These are phyloP conservation scores for Seriola aureovittata DNA, from an alignment of 2,113 vertebrate species.

Conservation along the genomic window DNA sequence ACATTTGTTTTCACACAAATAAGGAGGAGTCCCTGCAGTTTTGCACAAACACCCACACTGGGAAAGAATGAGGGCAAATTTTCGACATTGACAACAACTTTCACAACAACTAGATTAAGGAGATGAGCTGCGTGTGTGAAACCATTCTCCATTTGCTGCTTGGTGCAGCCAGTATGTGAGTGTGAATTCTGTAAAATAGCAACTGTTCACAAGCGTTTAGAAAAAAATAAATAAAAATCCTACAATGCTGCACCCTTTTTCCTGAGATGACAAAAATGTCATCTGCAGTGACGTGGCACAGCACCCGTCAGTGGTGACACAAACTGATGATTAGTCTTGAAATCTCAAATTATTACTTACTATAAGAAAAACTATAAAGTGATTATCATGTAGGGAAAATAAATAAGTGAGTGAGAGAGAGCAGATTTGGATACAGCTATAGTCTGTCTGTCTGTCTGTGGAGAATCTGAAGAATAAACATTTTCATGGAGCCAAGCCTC, in stretches of 20 bases:
- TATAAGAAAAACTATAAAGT: background rate
- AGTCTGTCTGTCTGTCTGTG: background rate
- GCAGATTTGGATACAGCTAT: background rate
- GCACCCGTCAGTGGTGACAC: background rate
- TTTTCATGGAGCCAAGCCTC: background rate
- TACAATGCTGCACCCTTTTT: background rate
- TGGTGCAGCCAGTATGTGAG: background rate
- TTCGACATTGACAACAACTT: background rate
- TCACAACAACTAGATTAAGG: background rate
- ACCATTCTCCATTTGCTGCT: constrained; percentile 11
- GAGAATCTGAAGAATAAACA: constrained; percentile 10
- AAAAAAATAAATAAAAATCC: background rate
- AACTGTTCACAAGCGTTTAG: background rate
- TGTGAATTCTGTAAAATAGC: background rate
- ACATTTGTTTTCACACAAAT: constrained; percentile 14
- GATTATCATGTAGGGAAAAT: constrained; percentile 7
- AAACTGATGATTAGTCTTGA: background rate
- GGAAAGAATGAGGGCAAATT: background rate
- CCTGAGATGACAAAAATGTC: background rate
- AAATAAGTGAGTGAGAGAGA: background rate
- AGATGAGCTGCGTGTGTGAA: background rate
- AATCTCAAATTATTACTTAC: background rate
- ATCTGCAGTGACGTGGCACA: background rate
- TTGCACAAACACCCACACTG: background rate
- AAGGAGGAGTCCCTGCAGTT: background rate